Evolutionary conservation across 1,140 invertebrate species (phyloP), one percentile per base, ranked within the genome.

Genomic region (Drosophila pseudoobscura): DNA sequence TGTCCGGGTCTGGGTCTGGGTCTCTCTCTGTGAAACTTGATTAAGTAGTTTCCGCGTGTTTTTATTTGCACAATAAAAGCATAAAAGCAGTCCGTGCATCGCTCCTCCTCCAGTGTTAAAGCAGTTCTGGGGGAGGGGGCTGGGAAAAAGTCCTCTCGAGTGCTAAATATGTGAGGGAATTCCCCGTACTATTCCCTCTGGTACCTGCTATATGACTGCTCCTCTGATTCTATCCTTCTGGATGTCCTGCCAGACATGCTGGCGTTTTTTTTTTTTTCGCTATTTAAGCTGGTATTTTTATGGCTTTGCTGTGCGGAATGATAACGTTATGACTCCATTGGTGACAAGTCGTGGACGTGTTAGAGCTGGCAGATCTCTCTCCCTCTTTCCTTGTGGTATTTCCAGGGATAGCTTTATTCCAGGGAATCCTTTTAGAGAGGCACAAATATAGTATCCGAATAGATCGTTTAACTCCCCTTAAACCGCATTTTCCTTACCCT

Each of bases 51-150:
- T 87, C 64, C 68, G 78, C 78, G 83, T 76, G 83, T 76, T 88
- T 87, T 88, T 88, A 87, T 87, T 87, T 87, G 83, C 78, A 79
- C 75, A 88, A 87, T 87, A 87, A 87, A 87, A 88, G 55, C 83
- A 82, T 79, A 82, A 78, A 22, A 44, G 54, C 50, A 43, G 53
- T 53, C 58, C 49, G 5, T 75, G 20, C 49, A 39, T 45, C 61
- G 45, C 54, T 50, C 35, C 43, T 71, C 35, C 43, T 71, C 65
- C 62, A 44, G 47, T 45, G 65, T 76, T 76, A 73, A 73, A 80
- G 73, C 54, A 8, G 52, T 20, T 20, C 20, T 20, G 43, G 53
- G 31, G 9, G 7, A 8, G 7, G 11, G 11, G 11, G 11, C 31
- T 15, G 55, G 3, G 35, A 78, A 80, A 77, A 79, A 80, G 68